A percentile compares a stretch with the other conserved stretches of the same genome.
These are phyloP conservation scores for Rhabdomys pumilio DNA, from an alignment of 2,797 vertebrate genomes.

Conservation along the genomic window DNA sequence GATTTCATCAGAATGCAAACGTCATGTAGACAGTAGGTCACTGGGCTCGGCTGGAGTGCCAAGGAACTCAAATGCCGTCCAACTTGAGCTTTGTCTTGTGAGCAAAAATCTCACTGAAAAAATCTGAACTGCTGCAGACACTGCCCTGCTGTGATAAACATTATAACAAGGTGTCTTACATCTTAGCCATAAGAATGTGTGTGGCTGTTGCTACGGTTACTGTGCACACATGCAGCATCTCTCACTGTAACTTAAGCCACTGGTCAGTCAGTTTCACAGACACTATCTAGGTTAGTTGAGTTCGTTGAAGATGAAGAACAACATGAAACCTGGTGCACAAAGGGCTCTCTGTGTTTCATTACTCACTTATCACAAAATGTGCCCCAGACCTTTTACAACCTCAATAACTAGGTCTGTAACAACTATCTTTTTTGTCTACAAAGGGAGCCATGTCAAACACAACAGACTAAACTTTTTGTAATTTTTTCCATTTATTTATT, in stretches of 20 bases:
- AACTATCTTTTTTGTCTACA: slow-evolving; percentile 24
- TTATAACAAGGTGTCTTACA: neutral
- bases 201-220: neutral
- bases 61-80: neutral
- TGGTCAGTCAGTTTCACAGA: neutral
- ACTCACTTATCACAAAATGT: neutral
- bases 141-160: neutral
- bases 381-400: neutral
- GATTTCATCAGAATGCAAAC: neutral
- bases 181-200: neutral
- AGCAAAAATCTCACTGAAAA: neutral
- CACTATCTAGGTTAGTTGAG: neutral
- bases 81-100: neutral
- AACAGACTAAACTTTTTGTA: neutral
- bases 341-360: neutral
- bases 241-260: neutral
- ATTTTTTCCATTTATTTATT: neutral
- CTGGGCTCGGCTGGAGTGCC: neutral
- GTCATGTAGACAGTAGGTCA: neutral
- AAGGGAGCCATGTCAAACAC: slow-evolving; percentile 22
- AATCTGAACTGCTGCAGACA: neutral
- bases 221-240: neutral
- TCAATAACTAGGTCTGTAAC: slow-evolving; percentile 7
- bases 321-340: neutral
- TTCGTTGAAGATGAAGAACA: neutral